Evolutionary conservation across 1,140 invertebrate genomes (phyloP).

Genomic region (Drosophila nebulosa): DNA sequence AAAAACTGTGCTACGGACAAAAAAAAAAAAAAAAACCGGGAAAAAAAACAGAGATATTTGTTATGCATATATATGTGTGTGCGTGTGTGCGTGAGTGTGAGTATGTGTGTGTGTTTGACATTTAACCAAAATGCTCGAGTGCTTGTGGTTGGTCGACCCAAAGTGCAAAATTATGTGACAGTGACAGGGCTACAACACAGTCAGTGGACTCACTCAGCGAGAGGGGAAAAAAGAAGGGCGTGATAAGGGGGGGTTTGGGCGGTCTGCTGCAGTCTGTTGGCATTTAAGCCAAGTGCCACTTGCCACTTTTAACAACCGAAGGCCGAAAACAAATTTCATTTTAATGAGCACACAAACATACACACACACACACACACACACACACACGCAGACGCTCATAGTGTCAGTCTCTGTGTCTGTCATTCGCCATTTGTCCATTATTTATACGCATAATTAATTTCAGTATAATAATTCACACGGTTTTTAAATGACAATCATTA

Average conservation of each 20-base stretch:
- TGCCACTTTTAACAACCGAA: conserved; percentile 1
- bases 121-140: conserved; percentile 1
- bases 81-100: background rate
- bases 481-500: background rate
- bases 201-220: background rate
- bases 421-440: background rate
- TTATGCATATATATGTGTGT: background rate
- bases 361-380: background rate
- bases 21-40: background rate
- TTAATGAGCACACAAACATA: background rate
- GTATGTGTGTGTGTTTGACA: background rate
- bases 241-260: background rate
- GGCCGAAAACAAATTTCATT: background rate
- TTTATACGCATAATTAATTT: conserved; percentile 1
- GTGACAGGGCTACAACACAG: background rate
- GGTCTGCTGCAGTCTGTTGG: background rate
- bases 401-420: background rate
- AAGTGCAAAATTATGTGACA: conserved; percentile 1
- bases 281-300: background rate
- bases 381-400: background rate
- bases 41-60: background rate
- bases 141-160: background rate
- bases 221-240: too few species aligned
- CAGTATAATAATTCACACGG: background rate
- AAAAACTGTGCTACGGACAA: background rate